A percentile compares a stretch with the other conserved stretches of the same genome.
Conservation (phyloP, 2,888 invertebrate genomes). For the Torymus tubicola region DNA sequence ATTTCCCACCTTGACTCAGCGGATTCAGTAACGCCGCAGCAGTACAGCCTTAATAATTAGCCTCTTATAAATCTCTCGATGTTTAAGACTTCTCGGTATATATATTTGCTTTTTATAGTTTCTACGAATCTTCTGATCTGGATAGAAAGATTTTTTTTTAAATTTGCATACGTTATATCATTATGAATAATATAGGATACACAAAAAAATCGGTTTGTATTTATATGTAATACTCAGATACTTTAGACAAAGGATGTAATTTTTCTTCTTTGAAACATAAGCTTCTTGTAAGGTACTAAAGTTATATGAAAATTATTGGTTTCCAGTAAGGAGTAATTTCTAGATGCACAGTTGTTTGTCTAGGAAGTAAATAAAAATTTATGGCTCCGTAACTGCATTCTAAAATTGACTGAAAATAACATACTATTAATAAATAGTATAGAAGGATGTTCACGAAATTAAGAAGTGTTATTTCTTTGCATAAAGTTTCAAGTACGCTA, state of each 20-base stretch:
- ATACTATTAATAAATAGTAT: too few species aligned
- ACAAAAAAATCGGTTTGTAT: neutral
- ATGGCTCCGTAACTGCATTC: neutral
- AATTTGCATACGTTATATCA: slow-evolving; percentile 2
- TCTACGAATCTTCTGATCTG: slow-evolving; percentile 17
- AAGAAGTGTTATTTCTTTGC: too few species aligned
- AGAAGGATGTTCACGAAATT: too few species aligned
- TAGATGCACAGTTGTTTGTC: too few species aligned
- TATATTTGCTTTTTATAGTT: slow-evolving; percentile 22
- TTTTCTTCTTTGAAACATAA: too few species aligned
- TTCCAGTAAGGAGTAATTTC: too few species aligned
- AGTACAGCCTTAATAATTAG: slow-evolving; percentile 31
- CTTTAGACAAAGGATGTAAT: too few species aligned
- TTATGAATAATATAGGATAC: neutral
- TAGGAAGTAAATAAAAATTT: too few species aligned
- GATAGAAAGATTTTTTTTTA: neutral
- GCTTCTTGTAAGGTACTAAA: too few species aligned
- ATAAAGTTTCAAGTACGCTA: too few species aligned
- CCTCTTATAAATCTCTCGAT: slow-evolving; percentile 17
- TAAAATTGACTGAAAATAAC: too few species aligned
- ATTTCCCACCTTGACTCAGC: slow-evolving; percentile 49
- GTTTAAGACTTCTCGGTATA: slow-evolving; percentile 16
- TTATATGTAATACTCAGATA: too few species aligned
- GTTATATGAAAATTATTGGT: neutral
- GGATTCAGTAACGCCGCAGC: slow-evolving; percentile 18